Evolutionary conservation across 1,140 invertebrate genomes (phyloP).

Genomic region (Neodiprion lecontei): DNA sequence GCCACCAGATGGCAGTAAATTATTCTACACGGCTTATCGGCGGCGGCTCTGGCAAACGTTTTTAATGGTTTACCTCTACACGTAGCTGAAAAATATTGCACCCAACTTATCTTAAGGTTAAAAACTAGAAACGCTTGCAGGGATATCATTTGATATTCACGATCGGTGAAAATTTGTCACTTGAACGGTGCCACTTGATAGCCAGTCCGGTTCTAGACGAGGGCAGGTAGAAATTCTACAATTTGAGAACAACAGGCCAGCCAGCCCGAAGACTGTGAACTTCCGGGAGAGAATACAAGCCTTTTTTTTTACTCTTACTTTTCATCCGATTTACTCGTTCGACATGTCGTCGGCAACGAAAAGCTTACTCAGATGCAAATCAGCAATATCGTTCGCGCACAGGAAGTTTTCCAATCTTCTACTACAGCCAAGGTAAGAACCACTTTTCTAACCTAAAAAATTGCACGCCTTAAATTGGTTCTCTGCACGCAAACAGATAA

Average conservation of each 20-base stretch:
- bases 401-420: slow-evolving; percentile 3
- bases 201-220: not conserved
- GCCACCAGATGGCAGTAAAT: too few species aligned
- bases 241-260: not conserved
- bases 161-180: not conserved
- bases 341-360: not conserved
- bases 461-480: too few species aligned
- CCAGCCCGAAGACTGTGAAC: not conserved
- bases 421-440: not conserved
- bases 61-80: too few species aligned
- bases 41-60: too few species aligned
- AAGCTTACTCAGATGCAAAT: not conserved
- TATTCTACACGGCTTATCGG: too few species aligned
- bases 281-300: not conserved
- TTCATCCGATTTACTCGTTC: not conserved
- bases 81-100: too few species aligned
- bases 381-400: not conserved
- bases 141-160: not conserved
- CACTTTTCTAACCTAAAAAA: too few species aligned
- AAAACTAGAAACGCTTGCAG: not conserved
- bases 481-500: too few species aligned
- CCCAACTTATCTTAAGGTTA: too few species aligned
- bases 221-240: not conserved
- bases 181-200: not conserved
- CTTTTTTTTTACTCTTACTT: not conserved